Evolutionary conservation across 2,113 vertebrate species (phyloP).

Genomic region (human): GRCh38 chr11:83181001-83181500

Average conservation of each 20-base stretch:
- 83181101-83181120: slow-evolving; percentile 99
- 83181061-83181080: slow-evolving; percentile 97
- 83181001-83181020: slow-evolving; percentile 91
- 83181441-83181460: slow-evolving; percentile 16
- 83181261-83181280: no score
- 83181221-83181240: background rate
- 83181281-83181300: no score
- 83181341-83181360: slow-evolving; percentile 14
- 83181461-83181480: background rate
- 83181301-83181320: background rate
- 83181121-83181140: slow-evolving; percentile 96
- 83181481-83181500: background rate
- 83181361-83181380: background rate
- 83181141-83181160: slow-evolving; percentile 97
- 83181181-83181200: slow-evolving; percentile 92
- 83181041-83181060: slow-evolving; percentile 98
- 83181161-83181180: slow-evolving; percentile 98
- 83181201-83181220: background rate
- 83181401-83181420: slow-evolving; percentile 34
- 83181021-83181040: slow-evolving; percentile 96
- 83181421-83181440: background rate
- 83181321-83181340: background rate
- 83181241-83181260: background rate
- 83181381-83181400: background rate
- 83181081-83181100: slow-evolving; percentile 98